Conservation (phyloP, 2,888 invertebrate species). For the Diarsia mendica region DNA sequence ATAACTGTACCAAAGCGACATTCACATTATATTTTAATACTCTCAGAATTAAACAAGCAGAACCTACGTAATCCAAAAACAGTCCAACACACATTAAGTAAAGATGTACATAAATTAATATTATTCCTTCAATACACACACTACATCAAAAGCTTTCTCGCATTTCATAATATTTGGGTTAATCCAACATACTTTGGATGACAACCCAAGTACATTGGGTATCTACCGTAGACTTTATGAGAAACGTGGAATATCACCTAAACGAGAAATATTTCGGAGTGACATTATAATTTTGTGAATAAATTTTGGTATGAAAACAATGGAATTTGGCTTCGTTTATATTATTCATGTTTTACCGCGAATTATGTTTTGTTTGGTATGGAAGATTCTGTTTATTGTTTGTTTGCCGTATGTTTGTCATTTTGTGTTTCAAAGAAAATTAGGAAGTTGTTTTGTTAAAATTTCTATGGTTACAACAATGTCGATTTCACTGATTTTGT, state of each 20-base stretch:
- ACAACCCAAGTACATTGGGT: slow-evolving; percentile 17
- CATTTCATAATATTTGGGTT: slow-evolving; percentile 33
- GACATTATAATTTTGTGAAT: slow-evolving; percentile 39
- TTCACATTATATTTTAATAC: background rate
- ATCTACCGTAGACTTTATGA: slow-evolving; percentile 21
- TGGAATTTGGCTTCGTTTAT: slow-evolving; percentile 33
- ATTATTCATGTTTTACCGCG: slow-evolving; percentile 20
- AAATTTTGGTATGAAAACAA: slow-evolving; percentile 34
- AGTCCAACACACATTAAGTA: background rate
- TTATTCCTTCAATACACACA: slow-evolving; percentile 3
- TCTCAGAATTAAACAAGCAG: background rate
- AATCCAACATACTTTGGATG: slow-evolving; percentile 30
- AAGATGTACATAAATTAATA: slow-evolving; percentile 17
- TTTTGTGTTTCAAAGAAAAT: slow-evolving; percentile 19
- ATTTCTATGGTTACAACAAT: background rate
- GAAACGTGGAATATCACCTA: slow-evolving; percentile 19
- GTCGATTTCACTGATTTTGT: background rate
- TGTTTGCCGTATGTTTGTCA: slow-evolving; percentile 23
- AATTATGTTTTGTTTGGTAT: slow-evolving; percentile 9
- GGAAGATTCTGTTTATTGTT: slow-evolving; percentile 31
- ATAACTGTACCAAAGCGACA: too few species aligned
- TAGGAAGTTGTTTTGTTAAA: background rate
- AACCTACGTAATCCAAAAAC: background rate
- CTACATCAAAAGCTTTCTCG: slow-evolving; percentile 12
- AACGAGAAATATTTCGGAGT: slow-evolving; percentile 29